phyloP scores from a whole-genome alignment of 2,113 vertebrate genomes.

The Glareola pratincola region DNA sequence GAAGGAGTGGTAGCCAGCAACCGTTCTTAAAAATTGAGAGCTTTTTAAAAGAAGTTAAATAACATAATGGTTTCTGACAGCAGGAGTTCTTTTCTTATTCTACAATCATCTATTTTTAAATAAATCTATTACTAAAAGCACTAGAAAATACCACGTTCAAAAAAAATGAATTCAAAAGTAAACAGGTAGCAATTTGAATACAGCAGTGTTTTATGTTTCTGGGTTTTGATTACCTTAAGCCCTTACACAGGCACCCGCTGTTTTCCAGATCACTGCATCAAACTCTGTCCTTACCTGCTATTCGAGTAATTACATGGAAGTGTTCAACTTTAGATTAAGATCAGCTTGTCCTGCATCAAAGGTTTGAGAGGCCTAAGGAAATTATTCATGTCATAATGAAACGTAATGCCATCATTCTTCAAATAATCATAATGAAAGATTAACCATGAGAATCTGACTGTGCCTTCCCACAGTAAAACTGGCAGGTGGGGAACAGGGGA shows the following conservation, averaged over 20 bases:
- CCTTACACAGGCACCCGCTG: background rate
- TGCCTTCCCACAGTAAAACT: background rate
- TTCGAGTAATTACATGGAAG: background rate
- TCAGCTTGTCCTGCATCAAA: background rate
- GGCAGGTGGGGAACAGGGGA: background rate
- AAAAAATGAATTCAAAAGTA: background rate
- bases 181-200: background rate
- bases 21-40: background rate
- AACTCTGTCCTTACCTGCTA: background rate
- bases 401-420: background rate
- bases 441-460: background rate
- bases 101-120: background rate
- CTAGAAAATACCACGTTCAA: background rate
- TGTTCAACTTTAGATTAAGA: slow-evolving; percentile 3
- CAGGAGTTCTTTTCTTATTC: background rate
- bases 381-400: background rate
- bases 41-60: background rate
- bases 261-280: background rate
- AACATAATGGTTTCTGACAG: background rate
- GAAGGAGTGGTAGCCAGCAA: background rate
- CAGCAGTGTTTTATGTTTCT: background rate
- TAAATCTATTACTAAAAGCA: background rate
- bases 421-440: background rate
- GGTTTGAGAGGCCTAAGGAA: background rate
- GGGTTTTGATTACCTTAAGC: background rate